Conservation (phyloP, 2,888 invertebrate genomes). For the Mamestra brassicae region DNA sequence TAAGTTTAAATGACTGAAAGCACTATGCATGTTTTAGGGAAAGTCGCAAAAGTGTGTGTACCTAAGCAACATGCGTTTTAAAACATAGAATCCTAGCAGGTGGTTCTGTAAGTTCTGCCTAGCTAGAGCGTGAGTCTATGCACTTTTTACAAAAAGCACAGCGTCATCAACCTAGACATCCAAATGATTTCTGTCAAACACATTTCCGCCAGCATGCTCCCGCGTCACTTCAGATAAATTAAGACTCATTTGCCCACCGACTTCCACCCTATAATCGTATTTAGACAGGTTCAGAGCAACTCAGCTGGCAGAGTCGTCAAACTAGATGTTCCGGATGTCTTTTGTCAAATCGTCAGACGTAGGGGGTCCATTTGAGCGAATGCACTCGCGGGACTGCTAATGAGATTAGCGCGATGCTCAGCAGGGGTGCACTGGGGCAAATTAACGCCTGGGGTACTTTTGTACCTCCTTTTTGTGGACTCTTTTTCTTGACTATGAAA, state of each 20-base stretch:
- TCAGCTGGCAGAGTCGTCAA: constrained; percentile 44
- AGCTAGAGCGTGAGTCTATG: too few relatives aligned
- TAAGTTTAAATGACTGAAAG: neutral
- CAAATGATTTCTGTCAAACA: constrained; percentile 32
- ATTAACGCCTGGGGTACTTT: constrained; percentile 70
- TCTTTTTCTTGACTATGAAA: constrained; percentile 50
- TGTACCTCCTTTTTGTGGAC: constrained; percentile 30
- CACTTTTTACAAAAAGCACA: neutral
- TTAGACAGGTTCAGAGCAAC: constrained; percentile 55
- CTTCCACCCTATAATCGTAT: constrained; percentile 60
- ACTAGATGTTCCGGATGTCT: constrained; percentile 67
- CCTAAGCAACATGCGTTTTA: neutral
- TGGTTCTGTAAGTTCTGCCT: neutral
- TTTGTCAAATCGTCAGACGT: constrained; percentile 73
- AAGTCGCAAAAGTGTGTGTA: neutral
- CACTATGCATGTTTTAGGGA: neutral
- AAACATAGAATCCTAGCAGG: neutral
- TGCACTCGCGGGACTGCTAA: constrained; percentile 74
- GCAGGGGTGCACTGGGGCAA: constrained; percentile 71
- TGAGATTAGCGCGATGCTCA: constrained; percentile 78
- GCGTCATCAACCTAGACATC: constrained; percentile 7
- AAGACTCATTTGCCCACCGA: constrained; percentile 43
- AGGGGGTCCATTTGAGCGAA: constrained; percentile 77
- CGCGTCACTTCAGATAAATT: constrained; percentile 47
- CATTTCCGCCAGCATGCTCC: constrained; percentile 14